Conservation (phyloP, 1,140 invertebrate species). For the Drosophila lacteicornis region DNA sequence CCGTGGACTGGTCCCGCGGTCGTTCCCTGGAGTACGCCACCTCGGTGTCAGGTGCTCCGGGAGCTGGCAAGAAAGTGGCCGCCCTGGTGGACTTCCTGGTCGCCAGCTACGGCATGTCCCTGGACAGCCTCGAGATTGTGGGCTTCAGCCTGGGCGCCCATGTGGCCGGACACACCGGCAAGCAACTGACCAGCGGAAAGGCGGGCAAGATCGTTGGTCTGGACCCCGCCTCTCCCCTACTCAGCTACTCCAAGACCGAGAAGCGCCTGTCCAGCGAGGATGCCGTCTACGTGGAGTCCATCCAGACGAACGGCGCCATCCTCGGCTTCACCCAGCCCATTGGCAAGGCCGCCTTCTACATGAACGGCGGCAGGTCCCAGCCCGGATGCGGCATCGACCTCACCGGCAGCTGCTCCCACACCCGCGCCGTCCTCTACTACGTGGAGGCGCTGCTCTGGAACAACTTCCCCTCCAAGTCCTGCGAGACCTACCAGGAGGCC, state of each 20-base stretch:
- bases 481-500: conserved; percentile 43
- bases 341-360: conserved; percentile 60
- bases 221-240: conserved; percentile 86
- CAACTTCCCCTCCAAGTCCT: conserved; percentile 57
- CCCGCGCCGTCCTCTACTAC: conserved; percentile 68
- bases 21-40: conserved; percentile 85
- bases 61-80: conserved; percentile 82
- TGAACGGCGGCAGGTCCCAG: conserved; percentile 84
- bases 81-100: conserved; percentile 86
- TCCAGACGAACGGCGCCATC: conserved; percentile 89
- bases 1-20: conserved; percentile 87
- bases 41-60: conserved; percentile 69
- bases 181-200: conserved; percentile 54
- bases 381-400: conserved; percentile 86
- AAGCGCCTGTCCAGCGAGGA: conserved; percentile 88
- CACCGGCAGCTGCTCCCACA: conserved; percentile 83
- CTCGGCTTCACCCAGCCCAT: conserved; percentile 78
- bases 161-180: conserved; percentile 87
- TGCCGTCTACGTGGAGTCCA: conserved; percentile 89
- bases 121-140: conserved; percentile 87
- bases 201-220: conserved; percentile 85
- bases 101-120: conserved; percentile 83
- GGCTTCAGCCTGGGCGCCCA: conserved; percentile 90
- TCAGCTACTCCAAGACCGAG: conserved; percentile 78
- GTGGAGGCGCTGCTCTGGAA: conserved; percentile 63